Evolutionary conservation across 1,140 invertebrate genomes (phyloP).

Genomic region (Rhagoletis zephyria): DNA sequence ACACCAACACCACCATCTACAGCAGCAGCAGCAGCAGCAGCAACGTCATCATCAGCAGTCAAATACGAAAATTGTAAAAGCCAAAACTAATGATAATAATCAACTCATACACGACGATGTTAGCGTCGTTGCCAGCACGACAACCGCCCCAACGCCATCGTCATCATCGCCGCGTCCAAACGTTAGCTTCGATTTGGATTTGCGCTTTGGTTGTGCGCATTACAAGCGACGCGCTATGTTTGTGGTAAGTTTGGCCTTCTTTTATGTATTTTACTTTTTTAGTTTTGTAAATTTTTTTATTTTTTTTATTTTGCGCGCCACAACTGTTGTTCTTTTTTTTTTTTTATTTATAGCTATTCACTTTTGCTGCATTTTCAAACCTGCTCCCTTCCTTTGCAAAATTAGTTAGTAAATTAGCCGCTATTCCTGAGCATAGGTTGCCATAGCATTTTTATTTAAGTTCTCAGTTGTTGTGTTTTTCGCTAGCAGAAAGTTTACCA

Average conservation of each 20-base stretch:
- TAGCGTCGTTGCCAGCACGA: neutral
- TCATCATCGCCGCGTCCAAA: neutral
- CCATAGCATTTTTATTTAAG: too few relatives aligned
- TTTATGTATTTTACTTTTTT: neutral
- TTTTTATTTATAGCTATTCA: too few relatives aligned
- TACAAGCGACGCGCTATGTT: conserved; percentile 87
- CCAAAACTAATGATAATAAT: conserved; percentile 27
- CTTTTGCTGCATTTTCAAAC: too few relatives aligned
- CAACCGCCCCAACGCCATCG: neutral
- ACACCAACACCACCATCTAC: conserved; percentile 5
- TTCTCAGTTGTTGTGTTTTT: too few relatives aligned
- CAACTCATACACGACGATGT: neutral
- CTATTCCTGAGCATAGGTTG: too few relatives aligned
- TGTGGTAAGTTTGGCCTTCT: conserved; percentile 78
- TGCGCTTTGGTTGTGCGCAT: conserved; percentile 80
- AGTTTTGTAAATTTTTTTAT: neutral
- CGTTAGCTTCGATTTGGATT: conserved; percentile 62
- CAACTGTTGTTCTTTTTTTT: neutral
- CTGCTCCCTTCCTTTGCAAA: too few relatives aligned
- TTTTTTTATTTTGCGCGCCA: conserved; percentile 8
- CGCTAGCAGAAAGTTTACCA: too few relatives aligned
- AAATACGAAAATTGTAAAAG: conserved; percentile 14
- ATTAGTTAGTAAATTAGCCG: too few relatives aligned
- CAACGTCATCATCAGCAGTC: conserved; percentile 2
- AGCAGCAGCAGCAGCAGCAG: conserved; percentile 51